Evolutionary conservation across 2,113 vertebrate species (phyloP).

Genomic region (Meles meles): DNA sequence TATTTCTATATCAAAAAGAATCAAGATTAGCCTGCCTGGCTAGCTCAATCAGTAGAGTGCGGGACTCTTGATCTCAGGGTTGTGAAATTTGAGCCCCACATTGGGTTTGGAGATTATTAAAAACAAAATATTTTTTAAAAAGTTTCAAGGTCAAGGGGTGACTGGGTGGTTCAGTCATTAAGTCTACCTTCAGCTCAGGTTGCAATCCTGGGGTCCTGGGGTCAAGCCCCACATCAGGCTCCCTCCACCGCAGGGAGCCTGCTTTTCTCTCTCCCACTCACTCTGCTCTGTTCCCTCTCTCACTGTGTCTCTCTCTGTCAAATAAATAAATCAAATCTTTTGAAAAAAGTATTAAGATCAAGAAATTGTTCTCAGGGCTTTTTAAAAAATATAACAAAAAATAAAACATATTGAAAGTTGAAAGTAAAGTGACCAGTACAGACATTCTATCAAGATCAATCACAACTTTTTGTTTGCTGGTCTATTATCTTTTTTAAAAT

Average conservation of each 20-base stretch:
- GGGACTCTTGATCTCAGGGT: not conserved
- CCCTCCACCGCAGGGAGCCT: no score
- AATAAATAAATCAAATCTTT: not conserved
- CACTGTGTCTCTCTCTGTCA: no score
- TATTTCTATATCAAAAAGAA: not conserved
- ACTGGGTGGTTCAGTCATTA: no score
- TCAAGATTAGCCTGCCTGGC: not conserved
- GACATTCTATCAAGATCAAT: not conserved
- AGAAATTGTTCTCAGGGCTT: not conserved
- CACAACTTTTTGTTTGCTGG: not conserved
- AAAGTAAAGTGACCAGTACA: not conserved
- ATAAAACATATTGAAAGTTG: not conserved
- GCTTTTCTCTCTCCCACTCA: no score
- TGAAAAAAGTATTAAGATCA: not conserved
- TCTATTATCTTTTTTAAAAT: not conserved
- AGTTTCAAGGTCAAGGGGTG: not conserved
- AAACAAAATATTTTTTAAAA: not conserved
- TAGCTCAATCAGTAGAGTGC: not conserved
- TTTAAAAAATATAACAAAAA: not conserved
- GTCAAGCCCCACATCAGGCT: no score
- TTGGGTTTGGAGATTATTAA: not conserved
- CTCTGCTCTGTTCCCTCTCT: no score
- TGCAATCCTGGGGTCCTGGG: rapidly evolving
- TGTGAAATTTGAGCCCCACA: not conserved
- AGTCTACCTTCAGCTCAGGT: no score